Evolutionary conservation across 2,888 invertebrate genomes (phyloP), one percentile per base, ranked within the genome.

Genomic region (Crepidodera aurea): DNA sequence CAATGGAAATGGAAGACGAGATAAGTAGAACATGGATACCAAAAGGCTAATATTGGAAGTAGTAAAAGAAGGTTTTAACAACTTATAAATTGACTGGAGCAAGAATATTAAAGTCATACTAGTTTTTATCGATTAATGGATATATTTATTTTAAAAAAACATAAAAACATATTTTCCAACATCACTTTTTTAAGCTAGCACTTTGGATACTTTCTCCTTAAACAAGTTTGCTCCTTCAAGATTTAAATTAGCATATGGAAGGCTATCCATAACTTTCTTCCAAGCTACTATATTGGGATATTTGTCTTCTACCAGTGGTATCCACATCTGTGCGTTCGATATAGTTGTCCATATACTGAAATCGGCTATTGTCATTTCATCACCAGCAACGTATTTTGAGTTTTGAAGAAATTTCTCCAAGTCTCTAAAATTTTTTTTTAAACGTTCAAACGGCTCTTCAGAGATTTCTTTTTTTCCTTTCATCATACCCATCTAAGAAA

Each of bases 381-480:
- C 79, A 0, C 82, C 84, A 19, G 85, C 84, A 56, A 85, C 75
- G 74, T 82, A 87, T 34, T 82, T 78, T 0, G 81, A 78, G 2
- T 78, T 80, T 1, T 76, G 75, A 12, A 29, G 29, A 29, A 29
- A 29, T 2, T 8, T 3, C 10, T 29, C 29, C 10, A 29, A 29
- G 2, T 8, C 6, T 29, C 29, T 10, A 5, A 29, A 3, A 29
- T 5, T 10, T 10, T 7, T 29, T 29, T 29, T 29, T 29, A 29
- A 3, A 29, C 6, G 4, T 7, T 29, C 29, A 29, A 29, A 10
- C 4, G 29, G 10, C 10, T 8, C 29, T 10, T 5, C 10, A 2
- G 29, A 10, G 2, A 29, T 10, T 10, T 29, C 29, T 29, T 10
- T 10, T 2, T 7, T 10, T 8, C 29, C 29, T 2, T 8, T 7